A percentile compares a stretch with the other conserved stretches of the same genome.
Evolutionary conservation across 2,888 invertebrate species (phyloP).

Genomic region (Patella ulyssiponensis): DNA sequence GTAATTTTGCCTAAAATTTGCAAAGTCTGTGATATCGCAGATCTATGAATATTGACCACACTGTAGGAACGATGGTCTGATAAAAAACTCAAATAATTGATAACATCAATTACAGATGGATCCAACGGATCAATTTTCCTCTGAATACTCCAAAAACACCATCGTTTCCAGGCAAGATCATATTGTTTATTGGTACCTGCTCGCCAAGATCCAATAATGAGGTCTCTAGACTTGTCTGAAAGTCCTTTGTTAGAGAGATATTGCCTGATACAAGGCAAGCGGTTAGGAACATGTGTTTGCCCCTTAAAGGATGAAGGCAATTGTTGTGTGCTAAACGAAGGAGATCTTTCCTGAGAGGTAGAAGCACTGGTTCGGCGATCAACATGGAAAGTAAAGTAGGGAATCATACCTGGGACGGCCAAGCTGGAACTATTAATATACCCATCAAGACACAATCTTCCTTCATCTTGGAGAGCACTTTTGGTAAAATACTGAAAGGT

Average conservation of each 20-base stretch:
- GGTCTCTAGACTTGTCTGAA: background rate
- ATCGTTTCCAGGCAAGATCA: background rate
- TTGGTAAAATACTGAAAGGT: background rate
- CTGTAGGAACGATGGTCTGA: background rate
- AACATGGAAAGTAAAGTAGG: no score
- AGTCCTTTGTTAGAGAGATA: background rate
- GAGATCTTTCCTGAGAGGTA: no score
- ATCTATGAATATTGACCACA: no score
- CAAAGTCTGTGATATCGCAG: no score
- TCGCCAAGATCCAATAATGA: background rate
- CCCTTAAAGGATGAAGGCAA: background rate
- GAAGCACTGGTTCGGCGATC: no score
- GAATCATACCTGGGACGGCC: no score
- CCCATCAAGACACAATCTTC: background rate
- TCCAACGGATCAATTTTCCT: background rate
- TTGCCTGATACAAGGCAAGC: background rate
- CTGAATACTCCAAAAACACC: background rate
- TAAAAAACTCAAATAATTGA: background rate
- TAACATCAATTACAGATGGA: background rate
- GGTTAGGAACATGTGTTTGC: background rate
- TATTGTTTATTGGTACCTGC: constrained; percentile 2
- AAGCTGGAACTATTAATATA: background rate
- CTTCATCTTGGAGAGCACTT: background rate
- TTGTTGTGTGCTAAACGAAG: no score
- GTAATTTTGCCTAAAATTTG: no score